Evolutionary conservation across 2,888 invertebrate genomes (phyloP).

Genomic region (Platynereis dumerilii): DNA sequence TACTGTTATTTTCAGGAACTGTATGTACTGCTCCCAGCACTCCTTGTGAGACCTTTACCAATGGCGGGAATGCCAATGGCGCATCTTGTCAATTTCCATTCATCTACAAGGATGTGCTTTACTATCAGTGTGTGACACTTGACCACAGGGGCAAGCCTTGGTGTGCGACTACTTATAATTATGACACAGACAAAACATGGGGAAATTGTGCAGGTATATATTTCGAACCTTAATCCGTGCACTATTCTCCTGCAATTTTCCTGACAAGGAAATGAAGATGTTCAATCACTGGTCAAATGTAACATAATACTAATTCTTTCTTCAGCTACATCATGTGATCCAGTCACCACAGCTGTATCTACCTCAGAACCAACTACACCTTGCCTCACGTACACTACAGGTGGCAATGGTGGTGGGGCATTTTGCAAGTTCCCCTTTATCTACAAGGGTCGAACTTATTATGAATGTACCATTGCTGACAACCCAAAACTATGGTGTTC

Average conservation of each 20-base stretch:
- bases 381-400: not conserved
- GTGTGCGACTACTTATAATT: conserved; percentile 23
- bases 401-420: not conserved
- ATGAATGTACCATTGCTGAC: conserved; percentile 5
- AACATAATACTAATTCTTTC: not conserved
- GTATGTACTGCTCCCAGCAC: not conserved
- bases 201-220: conserved; percentile 12
- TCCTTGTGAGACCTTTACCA: conserved; percentile 5
- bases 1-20: not conserved
- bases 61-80: conserved; percentile 18
- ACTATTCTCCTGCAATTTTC: no score
- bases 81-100: conserved; percentile 20
- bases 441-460: not conserved
- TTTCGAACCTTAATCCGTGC: not conserved
- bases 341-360: not conserved
- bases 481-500: conserved; percentile 15
- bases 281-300: not conserved
- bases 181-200: conserved; percentile 17
- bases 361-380: not conserved
- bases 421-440: conserved; percentile 2
- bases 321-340: conserved; percentile 1
- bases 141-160: conserved; percentile 5
- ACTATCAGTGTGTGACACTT: conserved; percentile 2
- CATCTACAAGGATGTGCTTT: conserved; percentile 5
- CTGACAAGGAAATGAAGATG: no score